Evolutionary conservation across 2,888 invertebrate species (phyloP), one percentile per base, ranked within the genome.

Genomic region (Nymphalis urticae): DNA sequence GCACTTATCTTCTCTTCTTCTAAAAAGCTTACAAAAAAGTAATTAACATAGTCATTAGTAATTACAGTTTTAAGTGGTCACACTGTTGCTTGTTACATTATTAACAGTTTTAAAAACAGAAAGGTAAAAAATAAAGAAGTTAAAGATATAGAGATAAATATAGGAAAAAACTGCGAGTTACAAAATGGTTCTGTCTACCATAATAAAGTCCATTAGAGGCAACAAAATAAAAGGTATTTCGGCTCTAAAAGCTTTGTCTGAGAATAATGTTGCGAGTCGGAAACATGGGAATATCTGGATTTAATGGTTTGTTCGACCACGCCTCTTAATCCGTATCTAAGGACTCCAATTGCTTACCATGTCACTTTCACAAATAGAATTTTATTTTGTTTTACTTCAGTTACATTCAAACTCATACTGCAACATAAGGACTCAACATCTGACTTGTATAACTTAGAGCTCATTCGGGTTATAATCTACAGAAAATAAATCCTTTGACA

Each of bases 201-300:
- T 72, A 69, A 73, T 69, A 62, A 69, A 72, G 68, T 71, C 73
- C 73, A 75, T 75, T 75, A 75, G 64, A 62, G 66, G 62, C 68
- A 73, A 63, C 72, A 63, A 62, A 72, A 71, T 68, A 63, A 63
- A 61, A 21, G 69, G 32, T 56, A n/a, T 70, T 71, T 69, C 62
- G 62, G 56, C 59, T 65, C 68, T 75, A 70, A 75, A 75, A 72
- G 73, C 75, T 69, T 72, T 67, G 72, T 69, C 70, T 73, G 71
- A 65, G 63, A 68, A 72, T 61, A 67, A 48, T 66, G 64, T 48
- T 56, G 66, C 48, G 70, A 72, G 69, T 69, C 73, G 69, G 71
- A 74, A 75, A 73, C 69, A 67, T 66, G 62, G 56, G 69, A 54
- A 65, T 70, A 62, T 72, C 70, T 72, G 72, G 65, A 66, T 66